A percentile compares a stretch with the other conserved stretches of the same genome.
phyloP scores from a whole-genome alignment of 2,888 invertebrate genomes.

The Didymodactylos carnosus region DNA sequence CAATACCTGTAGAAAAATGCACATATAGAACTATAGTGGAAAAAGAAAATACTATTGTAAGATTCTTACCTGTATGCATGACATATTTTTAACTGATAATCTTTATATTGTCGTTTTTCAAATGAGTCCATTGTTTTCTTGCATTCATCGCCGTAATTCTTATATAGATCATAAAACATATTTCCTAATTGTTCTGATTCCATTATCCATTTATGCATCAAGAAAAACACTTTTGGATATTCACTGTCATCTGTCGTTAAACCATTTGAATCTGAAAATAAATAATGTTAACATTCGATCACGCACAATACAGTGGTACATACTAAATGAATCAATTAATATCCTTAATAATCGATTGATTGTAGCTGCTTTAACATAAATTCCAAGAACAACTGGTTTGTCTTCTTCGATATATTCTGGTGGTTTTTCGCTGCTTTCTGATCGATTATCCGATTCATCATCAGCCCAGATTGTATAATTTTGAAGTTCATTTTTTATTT shows the following conservation, averaged over 20 bases:
- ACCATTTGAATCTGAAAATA: not conserved
- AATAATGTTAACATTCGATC: not conserved
- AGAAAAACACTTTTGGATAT: slow-evolving; percentile 8
- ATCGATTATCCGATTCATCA: not conserved
- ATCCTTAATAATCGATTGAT: slow-evolving; percentile 4
- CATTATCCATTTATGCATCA: slow-evolving; percentile 35
- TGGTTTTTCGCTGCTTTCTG: not conserved
- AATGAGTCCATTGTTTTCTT: not conserved
- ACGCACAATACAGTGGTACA: not conserved
- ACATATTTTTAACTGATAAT: slow-evolving; percentile 21
- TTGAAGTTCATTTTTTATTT: too few species aligned
- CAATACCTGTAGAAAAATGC: slow-evolving; percentile 34
- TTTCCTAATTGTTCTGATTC: slow-evolving; percentile 32
- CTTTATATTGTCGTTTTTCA: slow-evolving; percentile 13
- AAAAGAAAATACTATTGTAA: not conserved
- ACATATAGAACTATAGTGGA: not conserved
- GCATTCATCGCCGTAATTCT: slow-evolving; percentile 4
- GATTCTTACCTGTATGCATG: slow-evolving; percentile 23
- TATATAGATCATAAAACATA: slow-evolving; percentile 6
- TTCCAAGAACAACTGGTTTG: not conserved
- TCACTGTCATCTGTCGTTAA: not conserved
- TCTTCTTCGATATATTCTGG: slow-evolving; percentile 8
- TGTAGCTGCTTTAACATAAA: slow-evolving; percentile 3
- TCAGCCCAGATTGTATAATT: too few species aligned
- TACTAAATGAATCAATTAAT: slow-evolving; percentile 12